phyloP scores from a whole-genome alignment of 2,113 vertebrate genomes.

The Butorides virescens region DNA sequence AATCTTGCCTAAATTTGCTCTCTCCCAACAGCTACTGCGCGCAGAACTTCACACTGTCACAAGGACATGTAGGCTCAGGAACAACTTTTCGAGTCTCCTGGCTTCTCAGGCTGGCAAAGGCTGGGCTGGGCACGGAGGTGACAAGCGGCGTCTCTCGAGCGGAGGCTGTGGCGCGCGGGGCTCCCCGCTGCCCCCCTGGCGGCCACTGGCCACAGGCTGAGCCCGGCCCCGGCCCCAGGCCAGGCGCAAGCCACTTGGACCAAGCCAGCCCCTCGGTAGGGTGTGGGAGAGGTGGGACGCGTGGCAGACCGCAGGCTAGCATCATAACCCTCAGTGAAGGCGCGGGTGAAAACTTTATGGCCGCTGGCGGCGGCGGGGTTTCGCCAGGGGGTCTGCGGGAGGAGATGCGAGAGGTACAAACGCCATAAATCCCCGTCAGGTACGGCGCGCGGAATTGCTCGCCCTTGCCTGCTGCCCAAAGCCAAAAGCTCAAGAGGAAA shows the following conservation, averaged over 20 bases:
- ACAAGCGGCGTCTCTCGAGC: background rate
- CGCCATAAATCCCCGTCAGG: background rate
- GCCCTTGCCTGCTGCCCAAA: rapidly evolving
- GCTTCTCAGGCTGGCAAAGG: slow-evolving; percentile 35
- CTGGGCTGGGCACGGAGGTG: slow-evolving; percentile 16
- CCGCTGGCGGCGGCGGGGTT: background rate
- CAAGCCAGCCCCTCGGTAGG: background rate
- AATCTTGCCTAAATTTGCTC: slow-evolving; percentile 38
- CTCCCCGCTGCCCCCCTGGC: slow-evolving; percentile 5
- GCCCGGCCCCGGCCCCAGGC: background rate
- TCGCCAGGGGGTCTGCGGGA: background rate
- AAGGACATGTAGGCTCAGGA: slow-evolving; percentile 41
- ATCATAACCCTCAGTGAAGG: background rate
- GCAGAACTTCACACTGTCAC: slow-evolving; percentile 8
- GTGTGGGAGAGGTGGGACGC: background rate
- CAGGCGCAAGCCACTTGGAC: background rate
- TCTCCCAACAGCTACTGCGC: background rate
- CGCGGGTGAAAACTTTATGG: background rate
- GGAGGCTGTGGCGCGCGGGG: background rate
- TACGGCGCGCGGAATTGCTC: rapidly evolving
- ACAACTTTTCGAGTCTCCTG: slow-evolving; percentile 23
- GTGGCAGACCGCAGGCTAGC: background rate
- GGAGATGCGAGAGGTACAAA: background rate
- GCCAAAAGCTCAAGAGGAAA: background rate
- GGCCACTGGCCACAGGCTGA: background rate